A percentile compares a stretch with the other conserved stretches of the same genome.
Conservation (phyloP, 1,140 invertebrate species). For the Drosophila biarmipes region DNA sequence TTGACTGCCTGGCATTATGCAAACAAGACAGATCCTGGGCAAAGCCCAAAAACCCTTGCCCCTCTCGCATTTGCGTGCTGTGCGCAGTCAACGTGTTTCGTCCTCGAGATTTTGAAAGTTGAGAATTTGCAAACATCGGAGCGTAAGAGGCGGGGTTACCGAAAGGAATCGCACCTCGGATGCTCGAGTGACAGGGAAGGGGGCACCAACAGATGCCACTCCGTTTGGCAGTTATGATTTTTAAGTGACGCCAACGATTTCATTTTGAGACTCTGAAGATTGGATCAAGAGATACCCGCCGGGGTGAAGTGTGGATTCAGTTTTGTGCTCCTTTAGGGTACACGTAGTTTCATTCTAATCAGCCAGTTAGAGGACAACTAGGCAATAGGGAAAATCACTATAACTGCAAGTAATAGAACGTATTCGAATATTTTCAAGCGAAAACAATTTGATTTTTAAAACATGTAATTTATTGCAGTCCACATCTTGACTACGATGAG, state of each 20-base stretch:
- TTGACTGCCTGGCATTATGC: slow-evolving; percentile 72
- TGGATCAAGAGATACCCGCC: not conserved
- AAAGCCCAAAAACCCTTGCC: slow-evolving; percentile 28
- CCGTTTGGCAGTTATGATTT: slow-evolving; percentile 35
- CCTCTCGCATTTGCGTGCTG: slow-evolving; percentile 23
- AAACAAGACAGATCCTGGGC: slow-evolving; percentile 58
- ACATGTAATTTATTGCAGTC: too few species aligned
- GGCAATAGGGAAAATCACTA: too few species aligned
- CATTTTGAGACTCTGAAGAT: slow-evolving; percentile 6
- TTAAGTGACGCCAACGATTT: slow-evolving; percentile 30
- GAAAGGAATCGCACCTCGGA: slow-evolving; percentile 12
- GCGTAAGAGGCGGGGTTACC: not conserved
- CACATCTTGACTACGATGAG: too few species aligned
- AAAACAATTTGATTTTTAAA: too few species aligned
- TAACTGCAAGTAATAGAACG: too few species aligned
- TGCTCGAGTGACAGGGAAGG: not conserved
- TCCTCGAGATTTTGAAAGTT: slow-evolving; percentile 39
- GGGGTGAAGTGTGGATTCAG: not conserved
- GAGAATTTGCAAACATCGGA: slow-evolving; percentile 55
- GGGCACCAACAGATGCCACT: slow-evolving; percentile 7
- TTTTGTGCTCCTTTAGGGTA: too few species aligned
- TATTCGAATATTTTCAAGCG: too few species aligned
- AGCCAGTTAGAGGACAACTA: too few species aligned
- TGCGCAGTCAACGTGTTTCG: slow-evolving; percentile 32
- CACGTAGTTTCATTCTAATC: too few species aligned